phyloP scores from a whole-genome alignment of 2,797 vertebrate species.

The Ataeniobius toweri region DNA sequence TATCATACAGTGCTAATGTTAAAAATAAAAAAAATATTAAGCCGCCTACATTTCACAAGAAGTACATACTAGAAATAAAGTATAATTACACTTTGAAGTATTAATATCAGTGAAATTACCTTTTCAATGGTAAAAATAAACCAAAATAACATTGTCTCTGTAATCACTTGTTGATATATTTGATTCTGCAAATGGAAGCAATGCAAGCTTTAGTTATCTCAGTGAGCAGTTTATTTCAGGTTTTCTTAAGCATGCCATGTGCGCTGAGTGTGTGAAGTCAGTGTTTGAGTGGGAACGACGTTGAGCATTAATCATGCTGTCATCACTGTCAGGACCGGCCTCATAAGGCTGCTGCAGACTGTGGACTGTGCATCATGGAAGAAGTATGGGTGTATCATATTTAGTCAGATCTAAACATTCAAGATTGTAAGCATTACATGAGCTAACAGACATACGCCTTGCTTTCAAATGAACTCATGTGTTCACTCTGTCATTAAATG shows the following conservation, averaged over 20 bases:
- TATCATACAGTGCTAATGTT: neutral
- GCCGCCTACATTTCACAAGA: neutral
- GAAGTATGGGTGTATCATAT: slow-evolving; percentile 42
- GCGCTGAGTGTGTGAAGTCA: slow-evolving; percentile 42
- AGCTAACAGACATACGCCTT: slow-evolving; percentile 17
- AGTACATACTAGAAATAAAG: neutral
- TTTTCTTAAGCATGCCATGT: slow-evolving; percentile 42
- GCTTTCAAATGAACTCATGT: slow-evolving; percentile 36
- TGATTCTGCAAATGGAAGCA: slow-evolving; percentile 8
- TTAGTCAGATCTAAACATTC: slow-evolving; percentile 36
- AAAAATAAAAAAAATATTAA: neutral
- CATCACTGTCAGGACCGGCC: slow-evolving; percentile 64
- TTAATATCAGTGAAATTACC: neutral
- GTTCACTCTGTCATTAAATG: slow-evolving; percentile 22
- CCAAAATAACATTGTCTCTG: neutral
- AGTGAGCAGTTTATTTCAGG: slow-evolving; percentile 44
- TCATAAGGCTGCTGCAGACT: slow-evolving; percentile 39
- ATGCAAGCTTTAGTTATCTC: slow-evolving; percentile 19
- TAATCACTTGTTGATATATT: neutral
- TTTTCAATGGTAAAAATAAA: neutral
- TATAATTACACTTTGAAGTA: neutral
- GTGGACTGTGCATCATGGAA: slow-evolving; percentile 58
- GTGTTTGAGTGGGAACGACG: slow-evolving; percentile 54
- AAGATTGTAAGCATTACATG: slow-evolving; percentile 44
- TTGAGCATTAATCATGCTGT: slow-evolving; percentile 80